Evolutionary conservation across 1,140 invertebrate genomes (phyloP).

Genomic region (Musca vetustissima): DNA sequence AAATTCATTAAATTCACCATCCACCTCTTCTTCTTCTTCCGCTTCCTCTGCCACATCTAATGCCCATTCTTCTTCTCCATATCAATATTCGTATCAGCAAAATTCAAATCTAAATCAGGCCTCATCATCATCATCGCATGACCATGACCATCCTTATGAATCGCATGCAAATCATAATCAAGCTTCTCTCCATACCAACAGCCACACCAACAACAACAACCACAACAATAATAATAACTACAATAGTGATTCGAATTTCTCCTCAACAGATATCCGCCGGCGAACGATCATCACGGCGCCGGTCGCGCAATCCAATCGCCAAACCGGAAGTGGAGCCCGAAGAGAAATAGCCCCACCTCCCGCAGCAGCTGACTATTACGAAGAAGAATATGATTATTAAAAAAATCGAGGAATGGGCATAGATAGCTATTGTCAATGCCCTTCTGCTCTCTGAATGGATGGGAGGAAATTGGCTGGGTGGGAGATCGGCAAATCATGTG

Average conservation of each 20-base stretch:
- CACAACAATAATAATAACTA: slow-evolving; percentile 35
- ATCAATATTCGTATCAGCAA: slow-evolving; percentile 36
- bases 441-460: no score
- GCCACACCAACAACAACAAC: slow-evolving; percentile 27
- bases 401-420: no score
- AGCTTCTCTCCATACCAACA: slow-evolving; percentile 31
- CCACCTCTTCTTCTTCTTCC: slow-evolving; percentile 4
- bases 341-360: slow-evolving; percentile 44
- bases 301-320: slow-evolving; percentile 42
- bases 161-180: slow-evolving; percentile 22
- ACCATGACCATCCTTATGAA: no score
- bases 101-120: slow-evolving; percentile 25
- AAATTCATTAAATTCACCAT: slow-evolving; percentile 10
- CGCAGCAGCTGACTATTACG: no score
- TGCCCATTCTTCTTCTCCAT: slow-evolving; percentile 26
- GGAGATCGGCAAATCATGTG: no score
- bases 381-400: no score
- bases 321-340: slow-evolving; percentile 40
- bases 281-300: slow-evolving; percentile 48
- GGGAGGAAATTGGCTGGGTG: no score
- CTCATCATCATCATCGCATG: no score
- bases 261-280: slow-evolving; percentile 55
- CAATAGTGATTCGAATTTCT: slow-evolving; percentile 55
- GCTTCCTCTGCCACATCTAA: not conserved
- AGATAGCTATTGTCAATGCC: no score